A percentile compares a stretch with the other conserved stretches of the same genome.
Conservation (phyloP, 2,888 invertebrate genomes). For the Acleris holmiana region DNA sequence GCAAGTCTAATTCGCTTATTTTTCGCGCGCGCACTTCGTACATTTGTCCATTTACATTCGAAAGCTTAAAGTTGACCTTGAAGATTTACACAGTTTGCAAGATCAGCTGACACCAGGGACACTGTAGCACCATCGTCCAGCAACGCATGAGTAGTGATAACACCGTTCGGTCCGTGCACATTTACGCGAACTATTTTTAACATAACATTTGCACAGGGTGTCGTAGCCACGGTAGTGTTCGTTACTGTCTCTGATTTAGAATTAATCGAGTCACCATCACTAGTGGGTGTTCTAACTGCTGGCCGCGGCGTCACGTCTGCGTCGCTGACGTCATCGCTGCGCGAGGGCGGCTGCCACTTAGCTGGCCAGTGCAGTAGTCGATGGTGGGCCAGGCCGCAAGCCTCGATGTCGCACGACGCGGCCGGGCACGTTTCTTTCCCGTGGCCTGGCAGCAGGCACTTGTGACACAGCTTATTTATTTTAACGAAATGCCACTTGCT, state of each 20-base stretch:
- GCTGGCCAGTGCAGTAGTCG: neutral
- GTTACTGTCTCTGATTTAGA: neutral
- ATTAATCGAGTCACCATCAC: no score
- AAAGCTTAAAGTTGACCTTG: neutral
- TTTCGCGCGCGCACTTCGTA: neutral
- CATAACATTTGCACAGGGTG: neutral
- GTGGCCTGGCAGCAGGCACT: neutral
- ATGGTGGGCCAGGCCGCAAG: neutral
- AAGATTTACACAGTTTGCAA: neutral
- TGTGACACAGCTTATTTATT: neutral
- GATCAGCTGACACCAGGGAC: neutral
- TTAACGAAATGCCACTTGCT: slow-evolving; percentile 5
- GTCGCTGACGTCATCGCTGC: no score
- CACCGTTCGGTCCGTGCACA: slow-evolving; percentile 10
- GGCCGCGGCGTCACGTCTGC: no score
- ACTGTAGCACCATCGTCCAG: slow-evolving; percentile 8
- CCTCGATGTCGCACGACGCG: slow-evolving; percentile 1
- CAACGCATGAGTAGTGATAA: neutral
- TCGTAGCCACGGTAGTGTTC: neutral
- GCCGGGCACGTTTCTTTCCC: neutral
- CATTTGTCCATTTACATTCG: neutral
- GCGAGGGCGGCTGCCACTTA: neutral
- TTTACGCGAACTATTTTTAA: neutral
- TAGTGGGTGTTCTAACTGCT: no score
- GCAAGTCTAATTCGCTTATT: neutral